These are phyloP conservation scores for Tetheella fluctuosa DNA, from an alignment of 2,888 invertebrate species.

Conservation along the genomic window DNA sequence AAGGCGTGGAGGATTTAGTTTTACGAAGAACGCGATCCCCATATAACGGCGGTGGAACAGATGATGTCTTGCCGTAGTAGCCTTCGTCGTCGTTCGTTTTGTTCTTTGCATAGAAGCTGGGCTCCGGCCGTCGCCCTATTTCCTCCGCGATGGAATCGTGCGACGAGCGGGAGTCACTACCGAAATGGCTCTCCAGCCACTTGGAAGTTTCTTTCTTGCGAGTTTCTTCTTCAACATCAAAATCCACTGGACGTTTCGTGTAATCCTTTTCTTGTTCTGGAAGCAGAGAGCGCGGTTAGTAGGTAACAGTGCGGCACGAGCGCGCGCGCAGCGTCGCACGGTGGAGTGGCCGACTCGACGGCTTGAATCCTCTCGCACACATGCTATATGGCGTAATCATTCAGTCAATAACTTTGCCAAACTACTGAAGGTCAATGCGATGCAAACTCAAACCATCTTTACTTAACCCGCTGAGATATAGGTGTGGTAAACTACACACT, in stretches of 20 bases:
- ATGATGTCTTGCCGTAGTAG: slow-evolving; percentile 74
- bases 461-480: slow-evolving; percentile 65
- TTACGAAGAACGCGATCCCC: slow-evolving; percentile 78
- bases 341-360: slow-evolving; percentile 58
- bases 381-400: slow-evolving; percentile 67
- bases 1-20: slow-evolving; percentile 81
- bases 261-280: slow-evolving; percentile 89
- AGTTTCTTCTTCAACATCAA: slow-evolving; percentile 94
- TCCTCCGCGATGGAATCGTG: slow-evolving; percentile 88
- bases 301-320: slow-evolving; percentile 48
- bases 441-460: slow-evolving; percentile 70
- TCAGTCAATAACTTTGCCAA: slow-evolving; percentile 80
- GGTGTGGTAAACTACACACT: slow-evolving; percentile 61
- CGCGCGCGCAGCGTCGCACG: slow-evolving; percentile 61
- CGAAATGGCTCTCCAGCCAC: slow-evolving; percentile 96
- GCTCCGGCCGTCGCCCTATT: slow-evolving; percentile 85
- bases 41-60: slow-evolving; percentile 74
- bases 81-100: slow-evolving; percentile 78
- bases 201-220: slow-evolving; percentile 95
- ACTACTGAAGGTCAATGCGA: slow-evolving; percentile 79
- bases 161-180: slow-evolving; percentile 92
- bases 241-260: slow-evolving; percentile 91
- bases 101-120: slow-evolving; percentile 91
- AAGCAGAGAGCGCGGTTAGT: slow-evolving; percentile 72
- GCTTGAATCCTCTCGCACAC: slow-evolving; percentile 57